Evolutionary conservation across 1,140 invertebrate species (phyloP).

Genomic region (Orius insidiosus): DNA sequence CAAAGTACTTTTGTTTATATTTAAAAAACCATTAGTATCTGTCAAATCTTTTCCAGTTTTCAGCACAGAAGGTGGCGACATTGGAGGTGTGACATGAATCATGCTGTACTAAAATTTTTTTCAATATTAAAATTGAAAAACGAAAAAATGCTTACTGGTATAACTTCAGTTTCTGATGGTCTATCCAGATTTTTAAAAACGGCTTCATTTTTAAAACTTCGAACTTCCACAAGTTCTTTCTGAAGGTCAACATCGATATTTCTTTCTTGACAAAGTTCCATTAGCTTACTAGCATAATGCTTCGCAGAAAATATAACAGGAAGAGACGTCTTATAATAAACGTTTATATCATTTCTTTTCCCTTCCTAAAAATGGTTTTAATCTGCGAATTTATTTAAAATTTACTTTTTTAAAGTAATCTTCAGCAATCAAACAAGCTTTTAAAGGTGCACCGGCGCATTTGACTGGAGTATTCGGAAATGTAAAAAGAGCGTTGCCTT

Average conservation of each 20-base stretch:
- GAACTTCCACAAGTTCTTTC: slow-evolving; percentile 65
- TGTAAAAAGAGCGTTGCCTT: slow-evolving; percentile 82
- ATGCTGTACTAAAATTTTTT: slow-evolving; percentile 69
- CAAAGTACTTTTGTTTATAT: slow-evolving; percentile 61
- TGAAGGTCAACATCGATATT: slow-evolving; percentile 61
- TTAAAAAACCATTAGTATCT: slow-evolving; percentile 54
- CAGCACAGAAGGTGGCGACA: slow-evolving; percentile 57
- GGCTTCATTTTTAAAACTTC: slow-evolving; percentile 50
- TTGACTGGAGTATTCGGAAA: slow-evolving; percentile 84
- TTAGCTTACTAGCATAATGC: slow-evolving; percentile 79
- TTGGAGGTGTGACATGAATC: slow-evolving; percentile 81
- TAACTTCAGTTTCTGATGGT: slow-evolving; percentile 27
- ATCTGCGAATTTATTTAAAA: too few relatives aligned
- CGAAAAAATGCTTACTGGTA: slow-evolving; percentile 33
- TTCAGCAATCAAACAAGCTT: slow-evolving; percentile 85
- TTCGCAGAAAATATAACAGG: slow-evolving; percentile 85
- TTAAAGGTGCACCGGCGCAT: slow-evolving; percentile 95
- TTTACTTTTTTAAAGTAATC: slow-evolving; percentile 62
- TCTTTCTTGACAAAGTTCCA: slow-evolving; percentile 55
- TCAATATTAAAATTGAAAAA: background rate
- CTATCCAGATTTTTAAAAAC: slow-evolving; percentile 61
- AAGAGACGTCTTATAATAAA: slow-evolving; percentile 74
- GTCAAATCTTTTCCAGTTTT: slow-evolving; percentile 35
- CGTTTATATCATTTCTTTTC: slow-evolving; percentile 48
- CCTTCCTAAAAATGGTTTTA: slow-evolving; percentile 39